Evolutionary conservation across 2,113 vertebrate genomes (phyloP), one percentile per base, ranked within the genome.

Genomic region (Uria lomvia): DNA sequence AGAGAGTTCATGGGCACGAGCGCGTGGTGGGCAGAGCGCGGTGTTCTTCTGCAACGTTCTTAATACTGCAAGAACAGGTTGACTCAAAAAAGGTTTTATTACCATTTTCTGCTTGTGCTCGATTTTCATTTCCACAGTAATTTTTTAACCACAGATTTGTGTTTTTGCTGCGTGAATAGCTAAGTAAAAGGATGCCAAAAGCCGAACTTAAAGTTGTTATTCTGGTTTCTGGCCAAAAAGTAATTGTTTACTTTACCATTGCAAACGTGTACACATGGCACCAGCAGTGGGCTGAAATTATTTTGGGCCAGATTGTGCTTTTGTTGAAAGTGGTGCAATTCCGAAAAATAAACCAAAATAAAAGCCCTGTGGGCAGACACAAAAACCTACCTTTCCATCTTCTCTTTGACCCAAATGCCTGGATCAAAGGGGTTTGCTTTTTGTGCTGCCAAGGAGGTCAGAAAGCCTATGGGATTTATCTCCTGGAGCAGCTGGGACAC

Each of bases 211-310:
- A 36, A 89, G 65, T 42, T 84, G 67, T 91, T 92, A 49, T 56
- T 93, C 58, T 89, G 17, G 42, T 73, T 90, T 66, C 65, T 91
- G n/a, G 49, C 79, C 75, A 63, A n/a, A 92, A 53, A 36, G 50
- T 4, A 3, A 17, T 70, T 85, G 92, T 92, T 94, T 95, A 40
- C n/a, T 72, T 74, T 71, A 47, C 56, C 62, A 3, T 30, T 47
- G 68, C 73, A 88, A 27, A 32, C 67, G 15, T 16, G 58, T 73
- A 43, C 68, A 55, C 73, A 53, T 59, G 87, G 90, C 76, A 92
- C 72, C 63, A 17, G 78, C 88, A 32, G 88, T 88, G 53, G 78
- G 12, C 22, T 42, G 77, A 8, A 24, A 19, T 40, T 12, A 8
- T 40, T 23, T 68, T 15, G 67, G 91, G 71, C n/a, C 5, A 5